Conservation (phyloP, 2,113 vertebrate species). For the Trichomycterus rosablanca region DNA sequence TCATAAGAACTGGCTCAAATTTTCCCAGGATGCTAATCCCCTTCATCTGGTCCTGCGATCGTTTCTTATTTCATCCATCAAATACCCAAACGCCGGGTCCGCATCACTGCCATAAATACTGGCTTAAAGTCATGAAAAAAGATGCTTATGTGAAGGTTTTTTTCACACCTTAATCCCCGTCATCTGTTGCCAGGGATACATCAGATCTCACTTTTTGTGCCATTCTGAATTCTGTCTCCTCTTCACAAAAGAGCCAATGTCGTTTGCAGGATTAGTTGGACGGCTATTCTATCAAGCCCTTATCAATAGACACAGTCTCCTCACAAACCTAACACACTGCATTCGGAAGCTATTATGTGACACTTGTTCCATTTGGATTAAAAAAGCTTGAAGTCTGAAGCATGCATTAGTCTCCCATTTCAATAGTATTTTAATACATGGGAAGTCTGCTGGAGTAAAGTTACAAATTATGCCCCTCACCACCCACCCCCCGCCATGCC, state of each 20-base stretch:
- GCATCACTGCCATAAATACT: constrained; percentile 52
- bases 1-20: constrained; percentile 47
- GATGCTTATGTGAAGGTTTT: constrained; percentile 49
- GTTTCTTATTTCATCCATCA: constrained; percentile 59
- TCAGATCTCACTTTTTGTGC: constrained; percentile 44
- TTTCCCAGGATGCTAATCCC: constrained; percentile 70
- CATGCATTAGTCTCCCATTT: too few relatives aligned
- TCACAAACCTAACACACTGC: constrained; percentile 48
- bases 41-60: constrained; percentile 61
- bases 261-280: constrained; percentile 58
- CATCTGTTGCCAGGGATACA: constrained; percentile 62
- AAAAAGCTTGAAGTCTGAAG: background rate
- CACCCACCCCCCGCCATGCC: too few relatives aligned
- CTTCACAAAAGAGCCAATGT: constrained; percentile 56
- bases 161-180: constrained; percentile 57
- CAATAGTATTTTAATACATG: too few relatives aligned
- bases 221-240: constrained; percentile 46
- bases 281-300: constrained; percentile 56
- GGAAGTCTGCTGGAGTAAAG: too few relatives aligned
- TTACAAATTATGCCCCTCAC: too few relatives aligned
- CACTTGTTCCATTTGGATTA: constrained; percentile 18
- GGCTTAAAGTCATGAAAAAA: constrained; percentile 58
- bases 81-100: constrained; percentile 12
- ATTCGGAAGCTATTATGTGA: constrained; percentile 42
- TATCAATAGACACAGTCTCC: constrained; percentile 58